These are phyloP conservation scores for Turritopsis rubra DNA, from an alignment of 30 jellyfish, hydroid and myxozoan species.

Conservation along the genomic window DNA sequence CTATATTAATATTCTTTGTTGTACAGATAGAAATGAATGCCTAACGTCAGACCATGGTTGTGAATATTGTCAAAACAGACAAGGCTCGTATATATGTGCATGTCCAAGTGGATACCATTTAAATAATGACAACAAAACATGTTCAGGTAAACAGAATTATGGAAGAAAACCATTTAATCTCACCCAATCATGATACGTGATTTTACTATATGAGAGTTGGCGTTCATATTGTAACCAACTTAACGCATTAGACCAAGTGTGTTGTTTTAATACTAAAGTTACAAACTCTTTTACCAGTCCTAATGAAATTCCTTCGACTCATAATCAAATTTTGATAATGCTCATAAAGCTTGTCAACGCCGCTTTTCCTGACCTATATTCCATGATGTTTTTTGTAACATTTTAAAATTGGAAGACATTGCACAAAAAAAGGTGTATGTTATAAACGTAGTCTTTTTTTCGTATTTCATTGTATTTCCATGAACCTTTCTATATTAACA, in stretches of 20 bases:
- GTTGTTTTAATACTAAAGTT: no score
- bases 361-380: no score
- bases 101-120: constrained; percentile 45
- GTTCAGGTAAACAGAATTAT: constrained; percentile 47
- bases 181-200: neutral
- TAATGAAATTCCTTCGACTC: no score
- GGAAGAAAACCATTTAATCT: neutral
- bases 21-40: constrained; percentile 48
- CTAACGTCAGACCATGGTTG: constrained; percentile 41
- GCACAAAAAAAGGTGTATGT: neutral
- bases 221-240: neutral
- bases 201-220: neutral
- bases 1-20: neutral
- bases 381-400: no score
- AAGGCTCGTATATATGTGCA: constrained; percentile 39
- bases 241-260: no score
- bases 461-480: neutral
- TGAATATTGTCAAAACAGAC: constrained; percentile 40
- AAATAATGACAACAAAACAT: constrained; percentile 47
- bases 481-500: neutral
- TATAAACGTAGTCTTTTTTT: neutral
- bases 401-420: neutral
- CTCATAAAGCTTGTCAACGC: no score
- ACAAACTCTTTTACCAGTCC: no score
- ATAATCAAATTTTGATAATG: no score